Percentiles rank a stretch among this genome's conserved stretches.
Conservation (phyloP, 2,888 invertebrate genomes). For the Mayetiola destructor region DNA sequence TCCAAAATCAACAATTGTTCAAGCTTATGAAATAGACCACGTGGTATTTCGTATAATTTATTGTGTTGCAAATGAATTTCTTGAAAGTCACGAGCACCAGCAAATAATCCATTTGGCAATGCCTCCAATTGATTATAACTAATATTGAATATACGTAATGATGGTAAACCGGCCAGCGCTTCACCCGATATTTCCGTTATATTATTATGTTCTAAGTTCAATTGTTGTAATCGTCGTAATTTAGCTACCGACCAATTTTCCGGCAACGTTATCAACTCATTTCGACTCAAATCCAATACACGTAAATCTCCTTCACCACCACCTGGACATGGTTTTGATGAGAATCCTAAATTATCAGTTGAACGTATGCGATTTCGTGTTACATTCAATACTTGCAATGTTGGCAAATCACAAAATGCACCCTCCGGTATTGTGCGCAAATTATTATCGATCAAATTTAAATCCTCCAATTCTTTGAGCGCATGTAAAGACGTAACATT, state of each 20-base stretch:
- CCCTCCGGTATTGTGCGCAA: conserved; percentile 63
- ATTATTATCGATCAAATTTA: conserved; percentile 74
- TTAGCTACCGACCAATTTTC: conserved; percentile 64
- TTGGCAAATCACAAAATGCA: conserved; percentile 62
- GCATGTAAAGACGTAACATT: conserved; percentile 39
- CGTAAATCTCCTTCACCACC: conserved; percentile 54
- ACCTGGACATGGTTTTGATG: conserved; percentile 38
- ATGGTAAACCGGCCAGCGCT: conserved; percentile 62
- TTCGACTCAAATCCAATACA: conserved; percentile 64
- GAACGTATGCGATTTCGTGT: conserved; percentile 70
- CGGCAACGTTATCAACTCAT: conserved; percentile 56
- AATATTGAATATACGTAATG: conserved; percentile 67
- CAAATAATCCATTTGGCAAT: conserved; percentile 68
- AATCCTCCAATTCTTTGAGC: conserved; percentile 59
- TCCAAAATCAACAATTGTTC: conserved; percentile 74
- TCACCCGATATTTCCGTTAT: conserved; percentile 65
- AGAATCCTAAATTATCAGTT: conserved; percentile 60
- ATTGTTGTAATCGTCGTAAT: conserved; percentile 60
- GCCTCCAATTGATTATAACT: conserved; percentile 71
- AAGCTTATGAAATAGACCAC: conserved; percentile 67
- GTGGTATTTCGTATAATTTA: conserved; percentile 64
- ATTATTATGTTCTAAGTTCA: conserved; percentile 71
- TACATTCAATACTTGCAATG: conserved; percentile 68
- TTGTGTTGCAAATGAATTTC: conserved; percentile 78
- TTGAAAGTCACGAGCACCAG: conserved; percentile 62